These are phyloP conservation scores for Halictus ligatus DNA, from an alignment of 2,888 invertebrate genomes.

Conservation along the genomic window DNA sequence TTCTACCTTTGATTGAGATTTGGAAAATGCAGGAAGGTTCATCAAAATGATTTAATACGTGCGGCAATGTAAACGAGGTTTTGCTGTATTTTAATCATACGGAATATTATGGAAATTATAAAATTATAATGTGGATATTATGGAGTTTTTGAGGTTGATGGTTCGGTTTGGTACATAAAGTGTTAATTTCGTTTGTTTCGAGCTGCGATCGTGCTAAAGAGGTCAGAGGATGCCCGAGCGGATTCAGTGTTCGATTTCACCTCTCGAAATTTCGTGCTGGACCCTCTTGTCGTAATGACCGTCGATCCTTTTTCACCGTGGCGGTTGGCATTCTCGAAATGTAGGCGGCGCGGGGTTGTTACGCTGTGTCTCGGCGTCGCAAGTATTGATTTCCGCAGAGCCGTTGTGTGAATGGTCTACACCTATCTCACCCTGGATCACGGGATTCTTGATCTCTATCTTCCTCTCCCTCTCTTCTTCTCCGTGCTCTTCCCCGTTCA, in stretches of 20 bases:
- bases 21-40: too few species aligned
- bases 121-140: background rate
- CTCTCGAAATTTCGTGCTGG: slow-evolving; percentile 8
- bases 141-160: background rate
- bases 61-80: background rate
- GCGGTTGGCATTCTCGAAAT: slow-evolving; percentile 35
- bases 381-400: slow-evolving; percentile 80
- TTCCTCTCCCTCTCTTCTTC: slow-evolving; percentile 37
- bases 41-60: too few species aligned
- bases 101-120: background rate
- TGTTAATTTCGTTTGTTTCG: background rate
- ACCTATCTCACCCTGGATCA: slow-evolving; percentile 72
- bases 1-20: background rate
- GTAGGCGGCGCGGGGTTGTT: slow-evolving; percentile 71
- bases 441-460: slow-evolving; percentile 70
- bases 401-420: slow-evolving; percentile 79
- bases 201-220: background rate
- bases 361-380: slow-evolving; percentile 79
- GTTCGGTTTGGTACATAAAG: background rate
- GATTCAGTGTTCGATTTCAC: background rate
- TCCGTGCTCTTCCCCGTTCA: slow-evolving; percentile 9
- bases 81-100: background rate
- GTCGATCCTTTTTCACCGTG: slow-evolving; percentile 17
- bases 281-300: background rate
- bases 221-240: background rate